phyloP scores from a whole-genome alignment of 2,888 invertebrate genomes.

The Cheilosia urbana region DNA sequence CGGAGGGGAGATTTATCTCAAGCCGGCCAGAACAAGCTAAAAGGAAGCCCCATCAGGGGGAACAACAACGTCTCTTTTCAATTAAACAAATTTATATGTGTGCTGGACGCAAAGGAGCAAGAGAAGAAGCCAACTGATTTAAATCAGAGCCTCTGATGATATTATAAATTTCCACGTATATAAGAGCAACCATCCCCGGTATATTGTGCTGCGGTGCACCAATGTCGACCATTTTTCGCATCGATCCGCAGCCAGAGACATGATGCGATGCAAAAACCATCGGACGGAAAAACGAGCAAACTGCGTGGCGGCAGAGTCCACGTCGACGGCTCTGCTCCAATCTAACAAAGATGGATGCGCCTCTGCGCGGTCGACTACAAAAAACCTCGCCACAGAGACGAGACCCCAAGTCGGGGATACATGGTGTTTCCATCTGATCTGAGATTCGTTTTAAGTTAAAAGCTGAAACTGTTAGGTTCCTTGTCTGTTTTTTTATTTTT shows the following conservation, averaged over 20 bases:
- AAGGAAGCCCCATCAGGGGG: conserved; percentile 62
- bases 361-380: conserved; percentile 51
- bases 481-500: conserved; percentile 17
- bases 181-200: conserved; percentile 23
- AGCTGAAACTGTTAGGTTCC: conserved; percentile 52
- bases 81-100: conserved; percentile 81
- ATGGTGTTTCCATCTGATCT: conserved; percentile 65
- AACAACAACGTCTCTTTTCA: conserved; percentile 80
- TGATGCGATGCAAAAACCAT: conserved; percentile 16
- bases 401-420: conserved; percentile 37
- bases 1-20: conserved; percentile 76
- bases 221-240: conserved; percentile 76
- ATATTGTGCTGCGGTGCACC: conserved; percentile 38
- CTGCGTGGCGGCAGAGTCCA: conserved; percentile 61
- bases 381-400: conserved; percentile 21
- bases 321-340: conserved; percentile 69
- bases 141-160: conserved; percentile 76
- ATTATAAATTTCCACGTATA: conserved; percentile 65
- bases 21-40: conserved; percentile 73
- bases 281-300: conserved; percentile 53
- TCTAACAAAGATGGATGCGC: conserved; percentile 75
- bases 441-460: conserved; percentile 71
- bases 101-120: conserved; percentile 61
- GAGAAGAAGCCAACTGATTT: conserved; percentile 76
- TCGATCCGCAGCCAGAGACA: conserved; percentile 45